These are phyloP conservation scores for Listronotus bonariensis DNA, from an alignment of 1,140 invertebrate species.

Conservation along the genomic window DNA sequence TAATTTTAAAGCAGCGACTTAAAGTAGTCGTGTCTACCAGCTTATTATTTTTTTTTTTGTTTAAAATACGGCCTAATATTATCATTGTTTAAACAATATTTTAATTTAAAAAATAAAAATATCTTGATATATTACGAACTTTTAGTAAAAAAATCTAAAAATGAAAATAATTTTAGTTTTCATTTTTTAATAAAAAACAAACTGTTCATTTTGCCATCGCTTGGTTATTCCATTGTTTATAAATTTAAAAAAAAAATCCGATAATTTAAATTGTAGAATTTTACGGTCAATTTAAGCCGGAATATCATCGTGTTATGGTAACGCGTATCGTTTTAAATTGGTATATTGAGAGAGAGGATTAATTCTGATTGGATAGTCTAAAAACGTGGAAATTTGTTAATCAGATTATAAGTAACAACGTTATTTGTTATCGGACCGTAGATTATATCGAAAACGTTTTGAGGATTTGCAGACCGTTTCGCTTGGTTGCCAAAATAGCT, in stretches of 20 bases:
- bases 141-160: no score
- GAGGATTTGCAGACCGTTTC: constrained; percentile 40
- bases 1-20: no score
- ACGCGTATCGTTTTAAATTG: constrained; percentile 9
- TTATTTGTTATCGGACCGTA: constrained; percentile 43
- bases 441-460: constrained; percentile 39
- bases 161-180: no score
- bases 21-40: no score
- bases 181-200: no score
- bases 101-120: no score
- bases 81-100: no score
- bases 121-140: no score
- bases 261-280: constrained; percentile 7
- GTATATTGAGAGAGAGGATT: constrained; percentile 19
- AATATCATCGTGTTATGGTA: not conserved
- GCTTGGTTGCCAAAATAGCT: not conserved
- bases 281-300: constrained; percentile 7
- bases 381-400: constrained; percentile 39
- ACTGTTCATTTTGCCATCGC: no score
- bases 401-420: constrained; percentile 41
- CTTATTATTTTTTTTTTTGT: no score
- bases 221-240: no score
- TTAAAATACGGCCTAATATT: no score
- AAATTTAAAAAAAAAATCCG: not conserved
- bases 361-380: constrained; percentile 35